phyloP scores from a whole-genome alignment of 2,797 vertebrate species.

The Catamblyrhynchus diadema region DNA sequence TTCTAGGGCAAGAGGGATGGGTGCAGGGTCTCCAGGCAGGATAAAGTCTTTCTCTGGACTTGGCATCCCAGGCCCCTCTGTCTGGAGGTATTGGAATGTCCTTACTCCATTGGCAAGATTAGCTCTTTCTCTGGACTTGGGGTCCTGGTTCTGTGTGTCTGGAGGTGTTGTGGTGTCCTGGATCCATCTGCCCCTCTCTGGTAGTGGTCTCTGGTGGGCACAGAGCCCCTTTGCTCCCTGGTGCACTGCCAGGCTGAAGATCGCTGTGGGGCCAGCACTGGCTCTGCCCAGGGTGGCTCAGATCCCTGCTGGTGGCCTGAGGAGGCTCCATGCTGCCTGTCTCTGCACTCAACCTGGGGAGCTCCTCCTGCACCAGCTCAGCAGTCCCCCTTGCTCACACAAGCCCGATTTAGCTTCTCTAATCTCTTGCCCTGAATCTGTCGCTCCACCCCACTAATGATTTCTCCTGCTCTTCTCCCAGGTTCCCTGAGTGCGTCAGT shows the following conservation, averaged over 20 bases:
- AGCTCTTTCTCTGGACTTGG: not conserved
- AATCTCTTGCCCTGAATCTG: constrained; percentile 68
- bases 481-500: not conserved
- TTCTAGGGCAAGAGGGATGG: not conserved
- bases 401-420: constrained; percentile 58
- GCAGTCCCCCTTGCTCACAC: constrained; percentile 40
- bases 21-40: not conserved
- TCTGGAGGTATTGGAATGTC: not conserved
- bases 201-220: rapidly evolving
- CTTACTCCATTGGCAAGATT: not conserved
- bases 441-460: constrained; percentile 65
- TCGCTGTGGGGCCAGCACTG: not conserved
- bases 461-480: constrained; percentile 51
- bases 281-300: not conserved
- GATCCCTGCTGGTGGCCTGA: not conserved
- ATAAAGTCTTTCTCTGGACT: not conserved
- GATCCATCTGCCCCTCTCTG: rapidly evolving
- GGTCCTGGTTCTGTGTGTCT: rapidly evolving
- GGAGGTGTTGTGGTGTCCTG: not conserved
- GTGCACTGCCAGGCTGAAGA: not conserved
- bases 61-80: rapidly evolving
- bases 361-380: constrained; percentile 34
- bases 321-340: not conserved
- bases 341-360: not conserved
- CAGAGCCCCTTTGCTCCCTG: not conserved